Base-by-base conservation (phyloP, 1,140 invertebrate genomes). In the Calliopsis andreniformis region DNA sequence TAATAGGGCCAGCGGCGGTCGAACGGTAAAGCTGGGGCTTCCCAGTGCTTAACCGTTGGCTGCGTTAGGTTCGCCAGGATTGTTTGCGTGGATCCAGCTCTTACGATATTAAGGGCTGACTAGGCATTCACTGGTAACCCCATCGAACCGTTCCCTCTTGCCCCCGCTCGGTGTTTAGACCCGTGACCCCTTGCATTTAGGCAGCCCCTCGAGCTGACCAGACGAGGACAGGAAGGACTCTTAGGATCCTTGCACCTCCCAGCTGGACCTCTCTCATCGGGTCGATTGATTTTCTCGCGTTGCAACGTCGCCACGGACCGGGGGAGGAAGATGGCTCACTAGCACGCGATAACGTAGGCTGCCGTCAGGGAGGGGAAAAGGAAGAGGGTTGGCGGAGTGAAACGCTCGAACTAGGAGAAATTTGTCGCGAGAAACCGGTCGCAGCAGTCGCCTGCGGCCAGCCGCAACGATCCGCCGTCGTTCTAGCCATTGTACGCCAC, bases 71-170 rank as follows among this genome's bases (percentile, higher is more conserved):
- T 69, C 80, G 72, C 58, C 83, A 75, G 84, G 86, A 75, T 90
- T 92, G 90, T 92, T 92, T 92, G 91, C 89, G 78, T 79, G 83
- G 84, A 90, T 89, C 87, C 86, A 72, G 88, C 90, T 91, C 89
- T 91, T 89, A 91, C 83, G 88, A 90, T 91, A 91, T 92, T 90
- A 89, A 91, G 90, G 87, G 89, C 89, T 91, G 89, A 90, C 89
- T 91, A 89, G 89, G 89, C 87, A 90, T 89, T 90, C 87, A 58
- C 75, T 79, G 62, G 61, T 63, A 62, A 73, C 47, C 64, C 70
- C 71, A 70, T 73, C 62, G 55, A 59, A 67, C 64, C 76, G 8
- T 49, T 10, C 56, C 16, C 23, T 42, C 55, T n/a, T n/a, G n/a
- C 12, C 23, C 16, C 28, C 16, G 58, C n/a, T 68, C 80, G 67